Base-by-base conservation (phyloP, 2,888 invertebrate species). In the Drosophila paranaensis region DNA sequence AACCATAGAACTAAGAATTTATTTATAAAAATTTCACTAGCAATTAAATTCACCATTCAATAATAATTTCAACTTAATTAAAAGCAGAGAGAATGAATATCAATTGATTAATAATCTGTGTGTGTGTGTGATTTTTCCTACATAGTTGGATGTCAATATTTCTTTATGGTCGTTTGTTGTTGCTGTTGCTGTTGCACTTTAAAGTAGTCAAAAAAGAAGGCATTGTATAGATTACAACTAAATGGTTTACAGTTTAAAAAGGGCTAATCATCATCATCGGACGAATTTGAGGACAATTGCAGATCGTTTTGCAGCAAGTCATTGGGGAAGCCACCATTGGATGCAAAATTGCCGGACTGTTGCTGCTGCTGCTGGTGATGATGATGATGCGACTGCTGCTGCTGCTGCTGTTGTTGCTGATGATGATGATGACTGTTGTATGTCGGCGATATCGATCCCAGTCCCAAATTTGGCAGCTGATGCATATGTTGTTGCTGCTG, bases 261-360 rank as follows among this genome's bases (percentile, higher is more conserved):
- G 64, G 71, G 68, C 89, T 90, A 89, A 77, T 90, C 89, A 79
- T 91, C 91, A 67, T 91, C 92, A 92, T 97, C 97, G 88, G 96
- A 96, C 90, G 96, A 96, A 90, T 96, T 97, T 43, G 97, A 96
- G 57, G 97, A 97, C 89, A 97, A 94, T 94, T 97, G 96, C 89
- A 97, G 94, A 93, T 97, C 97, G 91, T 97, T 96, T 90, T 95
- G 96, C 84, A 97, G 94, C 93, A 96, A 95, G 79, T 90, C 90
- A 81, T 87, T 91, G 73, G 90, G 81, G 80, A 90, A 91, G 69
- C 90, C 90, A 78, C 91, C 91, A 63, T 91, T 91, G 69, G 82
- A 83, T 76, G 88, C 86, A 88, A 90, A 92, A 68, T 87, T 89
- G 74, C 80, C 85, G 60, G 88, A 87, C 72, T 87, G 84, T 70